Evolutionary conservation across 2,113 vertebrate species (phyloP), one percentile per base, ranked within the genome.

Genomic region (Microtus montanus): DNA sequence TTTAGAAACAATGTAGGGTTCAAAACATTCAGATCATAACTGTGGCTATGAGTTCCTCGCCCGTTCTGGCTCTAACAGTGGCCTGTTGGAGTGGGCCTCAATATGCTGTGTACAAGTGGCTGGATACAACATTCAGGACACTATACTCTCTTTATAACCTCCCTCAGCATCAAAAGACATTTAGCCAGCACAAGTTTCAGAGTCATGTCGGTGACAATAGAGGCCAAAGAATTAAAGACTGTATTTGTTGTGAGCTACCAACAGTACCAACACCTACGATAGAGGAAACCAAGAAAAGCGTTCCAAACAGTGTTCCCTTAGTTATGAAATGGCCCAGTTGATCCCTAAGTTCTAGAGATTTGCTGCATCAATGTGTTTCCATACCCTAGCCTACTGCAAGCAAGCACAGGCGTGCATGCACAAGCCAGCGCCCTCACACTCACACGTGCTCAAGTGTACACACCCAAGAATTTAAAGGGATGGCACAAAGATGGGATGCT

Each of bases 361-460:
- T 78, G 12, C 77, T 82, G 24, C 12, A 38, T 64, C 33, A 49
- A 80, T 80, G 41, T 17, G 47, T 9, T 66, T 11, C 17, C 30
- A 70, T 22, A 77, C 13, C 13, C 38, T 33, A 66, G 71, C 71
- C 13, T 49, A 22, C 11, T 24, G 10, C 13, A 75, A 83, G 44
- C 14, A 66, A 89, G 52, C 20, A 28, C 11, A 1, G 3, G 2
- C 0, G 0, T 24, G 1, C 2, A 5, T 0, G 0, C 22, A 30
- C 1, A 19, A 7, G 10, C 14, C 5, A 2, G 2, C 9, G 26
- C 33, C 26, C n/a, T 70, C 38, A 87, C 7, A 41, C 2, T 70
- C n/a, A 61, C 8, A 35, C 1, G 17, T 49, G 41, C 66, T 44
- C 47, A 70, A 35, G 35, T 2, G 5, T 4, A 30, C 9, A 8